Conservation (phyloP, 92 coral and sea anemone genomes). For the Chrysogorgia sp. region DNA sequence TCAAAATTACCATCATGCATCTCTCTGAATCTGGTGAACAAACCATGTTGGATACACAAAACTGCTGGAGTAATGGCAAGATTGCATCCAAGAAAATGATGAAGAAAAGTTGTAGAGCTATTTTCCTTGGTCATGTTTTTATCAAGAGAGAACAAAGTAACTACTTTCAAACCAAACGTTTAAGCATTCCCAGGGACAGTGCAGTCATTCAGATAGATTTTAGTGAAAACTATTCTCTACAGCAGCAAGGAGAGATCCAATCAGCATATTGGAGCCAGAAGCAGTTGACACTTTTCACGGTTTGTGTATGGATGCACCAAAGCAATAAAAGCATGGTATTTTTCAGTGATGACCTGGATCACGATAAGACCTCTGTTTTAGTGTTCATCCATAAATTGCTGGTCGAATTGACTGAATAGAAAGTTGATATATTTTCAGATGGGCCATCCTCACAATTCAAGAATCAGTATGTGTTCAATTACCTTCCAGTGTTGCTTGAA, state of each 20-base stretch:
- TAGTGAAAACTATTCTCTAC: slow-evolving; percentile 60
- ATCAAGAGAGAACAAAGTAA: slow-evolving; percentile 59
- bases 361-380: slow-evolving; percentile 62
- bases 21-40: slow-evolving; percentile 59
- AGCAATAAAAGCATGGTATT: slow-evolving; percentile 64
- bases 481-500: too few species aligned
- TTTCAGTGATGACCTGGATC: slow-evolving; percentile 63
- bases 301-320: slow-evolving; percentile 57
- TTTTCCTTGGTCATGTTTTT: slow-evolving; percentile 57
- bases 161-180: slow-evolving; percentile 53
- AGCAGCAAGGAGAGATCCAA: slow-evolving; percentile 61
- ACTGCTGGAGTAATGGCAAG: slow-evolving; percentile 51
- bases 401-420: slow-evolving; percentile 19
- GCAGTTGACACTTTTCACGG: slow-evolving; percentile 60
- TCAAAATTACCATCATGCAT: slow-evolving; percentile 70
- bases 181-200: slow-evolving; percentile 49
- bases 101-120: too few species aligned
- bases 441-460: too few species aligned
- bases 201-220: slow-evolving; percentile 58
- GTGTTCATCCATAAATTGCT: slow-evolving; percentile 56
- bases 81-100: too few species aligned
- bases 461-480: too few species aligned
- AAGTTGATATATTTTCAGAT: too few species aligned
- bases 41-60: slow-evolving; percentile 58
- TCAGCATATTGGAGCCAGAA: slow-evolving; percentile 60